A percentile compares a stretch with the other conserved stretches of the same genome.
Conservation (phyloP, 2,888 invertebrate genomes). For the Acrocera orbiculus region DNA sequence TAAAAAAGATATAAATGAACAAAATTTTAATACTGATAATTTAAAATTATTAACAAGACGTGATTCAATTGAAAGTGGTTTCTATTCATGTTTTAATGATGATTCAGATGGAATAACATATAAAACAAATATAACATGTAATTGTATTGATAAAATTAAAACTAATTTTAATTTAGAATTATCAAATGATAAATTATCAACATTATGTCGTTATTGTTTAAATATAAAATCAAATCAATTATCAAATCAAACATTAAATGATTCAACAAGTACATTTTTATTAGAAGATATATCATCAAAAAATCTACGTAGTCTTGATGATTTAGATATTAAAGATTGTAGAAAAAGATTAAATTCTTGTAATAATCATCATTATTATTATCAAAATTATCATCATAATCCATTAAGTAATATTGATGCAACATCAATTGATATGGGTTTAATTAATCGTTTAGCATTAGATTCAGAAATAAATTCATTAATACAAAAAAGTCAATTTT, state of each 20-base stretch:
- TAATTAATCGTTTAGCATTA: conserved; percentile 33
- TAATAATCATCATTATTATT: conserved; percentile 13
- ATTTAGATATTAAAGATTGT: conserved; percentile 32
- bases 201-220: conserved; percentile 27
- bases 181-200: conserved; percentile 26
- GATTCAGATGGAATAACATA: conserved; percentile 51
- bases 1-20: too few relatives aligned
- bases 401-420: conserved; percentile 29
- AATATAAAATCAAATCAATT: conserved; percentile 6
- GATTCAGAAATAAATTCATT: conserved; percentile 33
- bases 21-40: too few relatives aligned
- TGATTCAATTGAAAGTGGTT: conserved; percentile 77
- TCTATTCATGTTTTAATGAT: conserved; percentile 74
- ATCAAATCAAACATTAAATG: conserved; percentile 21
- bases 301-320: conserved; percentile 41
- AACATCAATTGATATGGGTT: conserved; percentile 30
- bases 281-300: conserved; percentile 40
- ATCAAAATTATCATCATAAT: too few relatives aligned
- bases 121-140: conserved; percentile 12
- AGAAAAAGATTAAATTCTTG: conserved; percentile 18
- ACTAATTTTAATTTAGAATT: conserved; percentile 22
- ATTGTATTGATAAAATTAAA: conserved; percentile 25
- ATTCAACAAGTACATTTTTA: conserved; percentile 37
- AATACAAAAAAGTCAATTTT: conserved; percentile 31
- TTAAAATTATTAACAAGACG: conserved; percentile 45